These are phyloP conservation scores for Propithecus deckenii DNA, from an alignment of 2,797 vertebrate genomes.

Conservation along the genomic window DNA sequence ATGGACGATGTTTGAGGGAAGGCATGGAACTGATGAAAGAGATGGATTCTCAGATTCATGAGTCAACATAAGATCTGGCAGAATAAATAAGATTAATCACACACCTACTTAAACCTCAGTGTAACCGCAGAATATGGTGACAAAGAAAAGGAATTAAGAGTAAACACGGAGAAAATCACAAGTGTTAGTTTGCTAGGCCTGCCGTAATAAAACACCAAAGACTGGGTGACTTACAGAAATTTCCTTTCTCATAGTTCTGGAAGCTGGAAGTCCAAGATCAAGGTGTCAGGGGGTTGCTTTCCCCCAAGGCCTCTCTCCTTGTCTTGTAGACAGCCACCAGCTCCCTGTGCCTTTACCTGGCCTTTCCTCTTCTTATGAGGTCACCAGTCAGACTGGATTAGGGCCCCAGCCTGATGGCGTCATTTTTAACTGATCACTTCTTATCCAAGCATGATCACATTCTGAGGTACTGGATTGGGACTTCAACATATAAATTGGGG, in stretches of 20 bases:
- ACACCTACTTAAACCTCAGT: background rate
- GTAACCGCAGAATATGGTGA: background rate
- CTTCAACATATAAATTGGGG: background rate
- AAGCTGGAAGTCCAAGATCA: background rate
- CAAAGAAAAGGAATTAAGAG: background rate
- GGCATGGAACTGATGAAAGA: background rate
- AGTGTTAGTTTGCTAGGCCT: too few relatives aligned
- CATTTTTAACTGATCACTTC: background rate
- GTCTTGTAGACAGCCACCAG: background rate
- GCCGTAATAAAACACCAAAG: background rate
- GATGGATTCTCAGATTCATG: background rate
- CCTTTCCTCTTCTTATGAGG: background rate
- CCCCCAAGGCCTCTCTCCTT: background rate
- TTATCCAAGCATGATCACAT: background rate
- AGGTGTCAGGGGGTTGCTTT: background rate
- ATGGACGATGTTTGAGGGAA: background rate
- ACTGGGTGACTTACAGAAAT: background rate
- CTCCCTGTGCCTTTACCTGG: background rate
- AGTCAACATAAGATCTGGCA: background rate
- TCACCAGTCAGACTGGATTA: background rate
- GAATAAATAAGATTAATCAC: background rate
- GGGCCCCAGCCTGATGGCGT: background rate
- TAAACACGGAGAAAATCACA: background rate
- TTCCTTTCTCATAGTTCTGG: background rate
- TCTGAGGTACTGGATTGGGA: background rate